These are phyloP conservation scores for Euphydryas editha DNA, from an alignment of 2,888 invertebrate species.

Conservation along the genomic window DNA sequence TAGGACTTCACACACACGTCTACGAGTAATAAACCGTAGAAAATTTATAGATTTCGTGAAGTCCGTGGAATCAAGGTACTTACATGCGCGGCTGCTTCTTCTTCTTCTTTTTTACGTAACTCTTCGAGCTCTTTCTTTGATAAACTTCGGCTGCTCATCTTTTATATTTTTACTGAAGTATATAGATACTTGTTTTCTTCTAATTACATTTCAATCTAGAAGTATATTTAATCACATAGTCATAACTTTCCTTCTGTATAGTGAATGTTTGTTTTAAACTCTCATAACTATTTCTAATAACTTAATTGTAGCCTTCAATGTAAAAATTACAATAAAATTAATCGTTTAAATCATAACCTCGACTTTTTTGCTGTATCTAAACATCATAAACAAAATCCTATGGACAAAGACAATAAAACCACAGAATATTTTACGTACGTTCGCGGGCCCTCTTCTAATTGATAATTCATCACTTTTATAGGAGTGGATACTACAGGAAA, in stretches of 20 bases:
- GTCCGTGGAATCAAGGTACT: conserved; percentile 45
- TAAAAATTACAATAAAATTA: conserved; percentile 6
- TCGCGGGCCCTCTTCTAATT: no score
- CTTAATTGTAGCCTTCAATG: not conserved
- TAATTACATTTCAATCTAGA: not conserved
- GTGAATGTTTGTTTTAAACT: not conserved
- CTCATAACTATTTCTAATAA: not conserved
- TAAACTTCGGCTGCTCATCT: conserved; percentile 84
- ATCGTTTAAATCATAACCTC: conserved; percentile 6
- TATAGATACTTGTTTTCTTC: not conserved
- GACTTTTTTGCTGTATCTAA: conserved; percentile 1
- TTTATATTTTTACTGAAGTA: conserved; percentile 72
- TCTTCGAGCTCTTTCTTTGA: conserved; percentile 94
- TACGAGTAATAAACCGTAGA: no score
- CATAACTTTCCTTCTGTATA: not conserved
- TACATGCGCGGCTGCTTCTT: conserved; percentile 95
- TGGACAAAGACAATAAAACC: not conserved
- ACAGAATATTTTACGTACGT: not conserved
- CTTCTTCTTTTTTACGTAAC: conserved; percentile 93
- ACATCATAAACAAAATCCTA: conserved; percentile 3
- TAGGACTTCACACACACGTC: no score
- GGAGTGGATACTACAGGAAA: no score
- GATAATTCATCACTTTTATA: no score
- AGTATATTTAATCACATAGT: not conserved
- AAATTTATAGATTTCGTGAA: no score